Evolutionary conservation across 2,888 invertebrate genomes (phyloP).

Genomic region (Noctua fimbriata): DNA sequence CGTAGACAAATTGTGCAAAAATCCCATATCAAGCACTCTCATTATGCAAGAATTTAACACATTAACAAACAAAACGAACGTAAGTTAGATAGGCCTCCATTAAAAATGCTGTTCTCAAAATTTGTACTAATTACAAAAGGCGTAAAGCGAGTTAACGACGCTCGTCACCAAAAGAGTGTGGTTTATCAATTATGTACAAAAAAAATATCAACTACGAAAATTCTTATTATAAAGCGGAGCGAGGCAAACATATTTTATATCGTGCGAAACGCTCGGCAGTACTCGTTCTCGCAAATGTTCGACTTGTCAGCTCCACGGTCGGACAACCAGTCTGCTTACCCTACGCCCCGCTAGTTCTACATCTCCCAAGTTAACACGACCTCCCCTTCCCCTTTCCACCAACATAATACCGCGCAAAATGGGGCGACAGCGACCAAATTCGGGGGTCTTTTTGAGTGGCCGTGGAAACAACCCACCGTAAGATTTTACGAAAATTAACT

Average conservation of each 20-base stretch:
- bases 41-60: slow-evolving; percentile 43
- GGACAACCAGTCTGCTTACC: slow-evolving; percentile 70
- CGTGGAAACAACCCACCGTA: slow-evolving; percentile 79
- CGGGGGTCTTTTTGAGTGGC: slow-evolving; percentile 68
- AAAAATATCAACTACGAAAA: slow-evolving; percentile 73
- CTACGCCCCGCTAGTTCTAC: slow-evolving; percentile 72
- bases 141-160: slow-evolving; percentile 53
- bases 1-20: slow-evolving; percentile 6
- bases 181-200: slow-evolving; percentile 72
- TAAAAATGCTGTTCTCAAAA: slow-evolving; percentile 44
- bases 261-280: slow-evolving; percentile 81
- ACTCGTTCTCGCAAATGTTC: slow-evolving; percentile 77
- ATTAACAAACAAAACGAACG: slow-evolving; percentile 29
- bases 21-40: slow-evolving; percentile 15
- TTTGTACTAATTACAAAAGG: slow-evolving; percentile 57
- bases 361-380: slow-evolving; percentile 73
- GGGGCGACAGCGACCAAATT: slow-evolving; percentile 55
- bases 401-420: slow-evolving; percentile 23
- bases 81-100: slow-evolving; percentile 24
- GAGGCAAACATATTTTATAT: slow-evolving; percentile 85
- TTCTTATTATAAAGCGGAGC: slow-evolving; percentile 77
- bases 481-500: slow-evolving; percentile 89
- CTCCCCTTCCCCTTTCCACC: slow-evolving; percentile 66
- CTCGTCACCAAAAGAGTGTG: slow-evolving; percentile 45
- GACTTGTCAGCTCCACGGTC: slow-evolving; percentile 73